Base-by-base conservation (phyloP, 92 coral and sea anemone species). In the Porites cylindrica region DNA sequence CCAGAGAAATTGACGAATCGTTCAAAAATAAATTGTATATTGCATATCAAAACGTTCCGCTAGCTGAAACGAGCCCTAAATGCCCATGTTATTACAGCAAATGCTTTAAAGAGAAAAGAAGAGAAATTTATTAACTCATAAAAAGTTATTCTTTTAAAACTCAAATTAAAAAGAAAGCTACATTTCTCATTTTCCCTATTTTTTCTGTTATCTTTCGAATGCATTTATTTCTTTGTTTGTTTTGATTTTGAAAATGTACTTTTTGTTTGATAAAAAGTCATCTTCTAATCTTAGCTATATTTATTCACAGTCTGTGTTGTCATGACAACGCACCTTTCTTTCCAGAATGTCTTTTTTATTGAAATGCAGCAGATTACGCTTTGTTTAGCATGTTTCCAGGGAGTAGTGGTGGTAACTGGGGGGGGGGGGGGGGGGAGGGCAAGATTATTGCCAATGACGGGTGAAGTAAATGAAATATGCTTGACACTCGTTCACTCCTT, bases 41-140 rank as follows among this genome's bases (percentile, higher is more conserved):
- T 83, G 71, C 72, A 83, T 80, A 83, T 83, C 62, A 50, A 75
- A 65, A 72, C 2, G 50, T 17, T 38, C 47, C 47, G 63, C 58
- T 43, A 38, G 70, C 78, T 23, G 12, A 63, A 61, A 60, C 43
- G 18, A 29, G 73, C 73, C 72, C 10, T 1, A 19, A 11, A 5
- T 66, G 71, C 63, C 26, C 32, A 19, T 18, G 20, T 54, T 81
- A 81, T 82, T 10, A 43, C 56, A 38, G 38, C 71, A 73, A 73
- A 29, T 73, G 74, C 80, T 47, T 73, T 32, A 60, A 72, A 72
- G 78, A 83, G 53, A 72, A 72, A 70, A 83, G 53, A 83, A 73
- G 65, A 73, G 23, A 83, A 51, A 73, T 83, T 82, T 73, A 83
- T 83, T 51, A 62, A 65, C 75, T 73, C 73, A 80, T 62, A 73